Evolutionary conservation across 2,113 vertebrate species (phyloP), one percentile per base, ranked within the genome.

Genomic region (Podiceps cristatus): DNA sequence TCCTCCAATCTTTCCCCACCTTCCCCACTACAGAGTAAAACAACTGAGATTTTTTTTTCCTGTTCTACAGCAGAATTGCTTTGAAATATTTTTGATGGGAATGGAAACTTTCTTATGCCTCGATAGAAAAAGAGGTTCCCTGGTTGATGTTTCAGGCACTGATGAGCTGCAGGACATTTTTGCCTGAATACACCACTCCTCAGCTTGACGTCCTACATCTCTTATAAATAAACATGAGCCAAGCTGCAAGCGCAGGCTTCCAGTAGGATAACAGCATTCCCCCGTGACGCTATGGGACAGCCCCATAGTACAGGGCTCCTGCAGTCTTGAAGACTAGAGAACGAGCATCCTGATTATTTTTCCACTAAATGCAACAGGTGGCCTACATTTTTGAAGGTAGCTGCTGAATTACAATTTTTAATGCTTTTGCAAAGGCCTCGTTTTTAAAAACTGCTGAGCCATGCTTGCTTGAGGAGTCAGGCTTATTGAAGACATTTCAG

Each of bases 371-470:
- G 58, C 56, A 52, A 75, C 69, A 91, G 73, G 88, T 94, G 72
- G 68, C 63, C 52, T 77, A 35, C 15, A 33, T 76, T 95, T 93
- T 80, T 60, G 40, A 88, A 93, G 55, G 50, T 84, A 47, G 52
- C 37, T 76, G 35, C 28, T 66, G 47, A 45, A 15, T 33, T 80
- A 73, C 13, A 29, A 2, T 50, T 69, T 73, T 29, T 56, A 42
- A 71, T 63, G 17, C 15, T 55, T 90, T 56, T n/a, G 33, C 13
- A 45, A 88, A 59, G 23, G 67, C 44, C 29, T 76, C 1, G 0
- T 71, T 82, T 95, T 80, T 19, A 37, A 71, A 79, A 90, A 24
- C 44, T 83, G 92, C 81, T 94, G 77, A 86, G 72, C 66, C 40
- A 17, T 17, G 10, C 45, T 72, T 66, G 12, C 59, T 83, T 0